Base-by-base conservation (phyloP, 2,797 vertebrate genomes). In the Xenopus petersii region DNA sequence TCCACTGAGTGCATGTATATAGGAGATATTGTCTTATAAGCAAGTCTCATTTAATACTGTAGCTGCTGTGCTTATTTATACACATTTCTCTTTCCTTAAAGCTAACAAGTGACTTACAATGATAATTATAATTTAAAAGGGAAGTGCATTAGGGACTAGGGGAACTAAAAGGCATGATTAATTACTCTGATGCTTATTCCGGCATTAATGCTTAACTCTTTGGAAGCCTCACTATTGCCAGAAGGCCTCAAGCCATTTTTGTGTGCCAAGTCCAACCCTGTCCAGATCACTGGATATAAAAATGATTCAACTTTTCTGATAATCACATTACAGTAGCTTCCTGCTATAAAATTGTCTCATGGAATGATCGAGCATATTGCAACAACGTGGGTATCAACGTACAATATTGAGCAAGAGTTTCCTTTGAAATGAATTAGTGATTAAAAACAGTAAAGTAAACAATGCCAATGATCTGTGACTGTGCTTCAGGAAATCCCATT, bases 401-500 rank as follows among this genome's bases (percentile, higher is more conserved):
- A 46, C 69, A 73, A 69, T 46, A 78, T 73, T 78, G 65, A 70
- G 70, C 70, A 78, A 78, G 36, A 42, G 24, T 49, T 78, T 77
- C 64, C 61, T 72, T 48, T 55, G 48, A 77, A 68, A 63, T 65
- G 26, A 49, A 42, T 48, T 42, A 24, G 48, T 26, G 66, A 24
- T 68, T 64, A 67, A 64, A 58, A 64, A 58, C 26, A 21, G 64
- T 68, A 64, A 83, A 86, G 82, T 81, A 87, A 90, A 85, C 81
- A 86, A 73, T 49, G 17, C 51, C 67, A 85, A 83, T 26, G 76
- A 84, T 84, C 82, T 80, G 64, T 48, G 73, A 86, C 82, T 65
- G 60, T 74, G 46, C 73, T 10, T 75, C 88, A 86, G 89, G 89
- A 92, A 92, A 92, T 89, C 89, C 88, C 89, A 86, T 84, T 85